Evolutionary conservation across 2,113 vertebrate genomes (phyloP).

Genomic region (Tyto alba): DNA sequence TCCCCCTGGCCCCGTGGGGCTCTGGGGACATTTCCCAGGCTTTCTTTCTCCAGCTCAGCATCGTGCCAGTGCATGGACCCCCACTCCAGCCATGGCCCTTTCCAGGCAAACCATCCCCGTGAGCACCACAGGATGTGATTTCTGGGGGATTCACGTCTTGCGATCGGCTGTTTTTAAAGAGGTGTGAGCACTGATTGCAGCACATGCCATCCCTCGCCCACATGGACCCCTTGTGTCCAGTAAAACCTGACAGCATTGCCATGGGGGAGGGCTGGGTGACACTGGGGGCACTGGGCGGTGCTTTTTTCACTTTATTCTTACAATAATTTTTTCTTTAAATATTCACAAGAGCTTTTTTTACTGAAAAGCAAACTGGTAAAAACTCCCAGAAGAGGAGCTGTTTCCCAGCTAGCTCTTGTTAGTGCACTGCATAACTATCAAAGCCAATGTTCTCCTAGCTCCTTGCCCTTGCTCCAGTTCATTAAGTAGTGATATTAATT

Average conservation of each 20-base stretch:
- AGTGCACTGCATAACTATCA: background rate
- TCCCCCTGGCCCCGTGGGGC: accelerated
- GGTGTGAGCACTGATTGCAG: background rate
- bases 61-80: accelerated
- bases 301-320: background rate
- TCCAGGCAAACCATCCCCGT: background rate
- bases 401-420: background rate
- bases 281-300: background rate
- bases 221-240: background rate
- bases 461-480: background rate
- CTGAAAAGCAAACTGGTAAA: background rate
- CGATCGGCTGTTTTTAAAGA: background rate
- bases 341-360: background rate
- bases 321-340: background rate
- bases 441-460: background rate
- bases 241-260: background rate
- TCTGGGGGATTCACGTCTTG: accelerated
- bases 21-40: background rate
- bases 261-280: background rate
- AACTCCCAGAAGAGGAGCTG: background rate
- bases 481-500: constrained; percentile 35
- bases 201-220: background rate
- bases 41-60: background rate
- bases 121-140: background rate
- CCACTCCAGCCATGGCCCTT: background rate